Conservation (phyloP, 2,113 vertebrate species). For the Pachyramphus minor region DNA sequence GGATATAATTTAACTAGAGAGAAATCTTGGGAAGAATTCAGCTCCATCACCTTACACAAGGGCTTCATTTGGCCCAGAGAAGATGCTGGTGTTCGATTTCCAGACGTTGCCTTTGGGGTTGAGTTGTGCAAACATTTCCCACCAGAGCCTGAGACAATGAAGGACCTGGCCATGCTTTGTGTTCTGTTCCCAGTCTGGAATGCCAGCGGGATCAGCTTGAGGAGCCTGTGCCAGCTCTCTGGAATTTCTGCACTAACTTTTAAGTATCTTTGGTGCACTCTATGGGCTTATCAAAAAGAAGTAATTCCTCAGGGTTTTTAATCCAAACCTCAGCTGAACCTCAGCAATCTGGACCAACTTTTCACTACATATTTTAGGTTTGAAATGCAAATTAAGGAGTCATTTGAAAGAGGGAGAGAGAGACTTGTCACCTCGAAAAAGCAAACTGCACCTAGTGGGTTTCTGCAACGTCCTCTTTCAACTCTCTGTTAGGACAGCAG, state of each 20-base stretch:
- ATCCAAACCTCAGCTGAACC: background rate
- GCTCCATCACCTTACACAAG: background rate
- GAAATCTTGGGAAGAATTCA: conserved; percentile 9
- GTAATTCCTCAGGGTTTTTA: background rate
- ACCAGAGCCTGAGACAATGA: background rate
- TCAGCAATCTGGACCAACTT: background rate
- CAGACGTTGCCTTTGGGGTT: background rate
- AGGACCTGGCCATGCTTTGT: background rate
- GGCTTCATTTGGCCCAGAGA: background rate
- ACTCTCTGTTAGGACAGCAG: background rate
- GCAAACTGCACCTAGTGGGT: background rate
- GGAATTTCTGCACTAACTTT: background rate
- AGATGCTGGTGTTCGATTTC: background rate
- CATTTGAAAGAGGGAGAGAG: background rate
- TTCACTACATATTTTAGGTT: background rate
- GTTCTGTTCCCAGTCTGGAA: background rate
- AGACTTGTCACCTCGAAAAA: background rate
- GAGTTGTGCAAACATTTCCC: background rate
- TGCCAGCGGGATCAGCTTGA: background rate
- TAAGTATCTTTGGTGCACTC: background rate
- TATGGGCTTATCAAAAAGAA: background rate
- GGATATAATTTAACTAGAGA: background rate
- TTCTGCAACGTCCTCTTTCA: background rate
- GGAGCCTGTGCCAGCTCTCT: background rate
- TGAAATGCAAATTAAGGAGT: conserved; percentile 1